phyloP scores from a whole-genome alignment of 1,140 invertebrate species.

The Eriosoma lanigerum region DNA sequence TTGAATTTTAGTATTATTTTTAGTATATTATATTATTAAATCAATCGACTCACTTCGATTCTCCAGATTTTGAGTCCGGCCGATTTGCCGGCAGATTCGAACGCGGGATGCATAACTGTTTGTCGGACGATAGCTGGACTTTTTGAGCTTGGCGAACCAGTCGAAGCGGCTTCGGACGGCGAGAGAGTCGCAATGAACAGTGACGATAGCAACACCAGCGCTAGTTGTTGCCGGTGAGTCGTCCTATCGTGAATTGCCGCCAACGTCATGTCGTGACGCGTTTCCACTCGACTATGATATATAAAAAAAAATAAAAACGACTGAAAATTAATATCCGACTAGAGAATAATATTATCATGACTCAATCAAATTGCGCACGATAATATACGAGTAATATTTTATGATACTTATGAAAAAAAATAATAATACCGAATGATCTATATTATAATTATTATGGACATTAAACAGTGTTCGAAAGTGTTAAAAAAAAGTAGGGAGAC shows the following conservation, averaged over 20 bases:
- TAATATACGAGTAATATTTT: too few relatives aligned
- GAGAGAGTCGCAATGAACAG: neutral
- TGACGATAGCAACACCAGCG: conserved; percentile 7
- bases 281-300: neutral
- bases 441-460: too few relatives aligned
- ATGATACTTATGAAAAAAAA: too few relatives aligned
- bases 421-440: too few relatives aligned
- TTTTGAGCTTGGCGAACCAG: conserved; percentile 24
- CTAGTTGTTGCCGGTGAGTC: neutral
- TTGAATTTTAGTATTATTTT: too few relatives aligned
- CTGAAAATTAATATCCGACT: too few relatives aligned
- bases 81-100: conserved; percentile 62
- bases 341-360: too few relatives aligned
- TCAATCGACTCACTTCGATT: conserved; percentile 68
- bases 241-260: neutral
- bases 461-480: too few relatives aligned
- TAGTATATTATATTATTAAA: too few relatives aligned
- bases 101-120: conserved; percentile 56
- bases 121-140: conserved; percentile 20
- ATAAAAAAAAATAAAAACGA: too few relatives aligned
- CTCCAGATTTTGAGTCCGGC: conserved; percentile 70
- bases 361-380: too few relatives aligned
- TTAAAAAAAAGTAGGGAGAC: too few relatives aligned
- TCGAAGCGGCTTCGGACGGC: conserved; percentile 24
- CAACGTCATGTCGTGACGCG: conserved; percentile 7